These are phyloP conservation scores for Lathamus discolor DNA, from an alignment of 2,113 vertebrate genomes.

Conservation along the genomic window DNA sequence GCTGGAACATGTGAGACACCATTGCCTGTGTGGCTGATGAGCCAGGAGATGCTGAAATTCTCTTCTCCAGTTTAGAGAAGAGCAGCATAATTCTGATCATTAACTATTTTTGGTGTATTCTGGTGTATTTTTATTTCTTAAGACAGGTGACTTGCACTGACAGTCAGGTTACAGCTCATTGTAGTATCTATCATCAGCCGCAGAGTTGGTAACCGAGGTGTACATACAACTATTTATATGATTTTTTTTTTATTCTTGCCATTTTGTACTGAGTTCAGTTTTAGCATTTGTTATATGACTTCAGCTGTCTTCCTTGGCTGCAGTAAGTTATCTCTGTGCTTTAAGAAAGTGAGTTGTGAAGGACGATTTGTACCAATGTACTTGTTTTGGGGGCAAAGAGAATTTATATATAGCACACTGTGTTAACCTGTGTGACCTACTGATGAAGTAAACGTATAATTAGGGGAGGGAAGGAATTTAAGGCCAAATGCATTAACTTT, in stretches of 20 bases:
- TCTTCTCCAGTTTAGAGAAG: background rate
- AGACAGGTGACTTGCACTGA: constrained; percentile 59
- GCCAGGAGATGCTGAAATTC: background rate
- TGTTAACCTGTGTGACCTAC: background rate
- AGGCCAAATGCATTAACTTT: background rate
- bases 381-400: background rate
- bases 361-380: background rate
- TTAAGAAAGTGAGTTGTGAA: background rate
- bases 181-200: background rate
- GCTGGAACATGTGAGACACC: background rate
- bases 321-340: background rate
- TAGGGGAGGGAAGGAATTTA: background rate
- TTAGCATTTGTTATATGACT: constrained; percentile 7
- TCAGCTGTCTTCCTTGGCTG: background rate
- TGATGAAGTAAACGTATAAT: background rate
- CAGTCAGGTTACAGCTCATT: constrained; percentile 43
- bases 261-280: constrained; percentile 30
- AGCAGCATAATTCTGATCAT: background rate
- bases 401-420: background rate
- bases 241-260: constrained; percentile 21
- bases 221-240: constrained; percentile 64
- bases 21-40: background rate
- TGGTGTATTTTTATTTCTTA: background rate
- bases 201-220: constrained; percentile 32
- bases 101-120: background rate